A percentile compares a stretch with the other conserved stretches of the same genome.
These are phyloP conservation scores for Drosophila formosana DNA, from an alignment of 2,888 invertebrate genomes.

Conservation along the genomic window DNA sequence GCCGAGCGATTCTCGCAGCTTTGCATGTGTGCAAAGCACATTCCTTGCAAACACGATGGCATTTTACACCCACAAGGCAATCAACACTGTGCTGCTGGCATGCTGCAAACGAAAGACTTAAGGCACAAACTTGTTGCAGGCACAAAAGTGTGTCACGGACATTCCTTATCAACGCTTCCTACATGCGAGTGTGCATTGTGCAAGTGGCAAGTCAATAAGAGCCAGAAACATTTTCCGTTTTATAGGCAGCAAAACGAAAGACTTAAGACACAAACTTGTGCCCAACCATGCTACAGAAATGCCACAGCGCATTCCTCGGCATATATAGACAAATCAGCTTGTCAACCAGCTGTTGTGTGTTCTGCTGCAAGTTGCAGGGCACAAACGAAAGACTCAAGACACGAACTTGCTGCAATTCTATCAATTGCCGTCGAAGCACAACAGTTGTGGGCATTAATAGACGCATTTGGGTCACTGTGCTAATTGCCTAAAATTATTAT, in stretches of 20 bases:
- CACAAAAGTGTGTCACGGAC: not conserved
- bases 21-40: not conserved
- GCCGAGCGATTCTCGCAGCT: not conserved
- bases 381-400: conserved; percentile 4
- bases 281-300: not conserved
- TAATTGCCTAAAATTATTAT: conserved; percentile 76
- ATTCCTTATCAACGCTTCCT: not conserved
- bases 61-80: conserved; percentile 2
- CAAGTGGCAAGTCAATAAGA: not conserved
- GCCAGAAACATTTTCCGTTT: not conserved
- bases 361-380: not conserved
- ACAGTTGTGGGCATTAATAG: conserved; percentile 39
- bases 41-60: not conserved
- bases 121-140: conserved; percentile 16
- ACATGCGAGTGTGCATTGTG: too few species aligned
- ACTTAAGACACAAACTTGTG: conserved; percentile 64
- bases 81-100: not conserved
- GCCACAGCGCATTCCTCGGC: not conserved
- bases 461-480: conserved; percentile 70
- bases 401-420: conserved; percentile 5
- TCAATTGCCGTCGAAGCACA: not conserved
- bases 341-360: not conserved
- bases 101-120: conserved; percentile 11
- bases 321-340: not conserved
- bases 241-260: conserved; percentile 49